These are phyloP conservation scores for Trachelus iudaicus DNA, from an alignment of 2,888 invertebrate genomes.

Conservation along the genomic window DNA sequence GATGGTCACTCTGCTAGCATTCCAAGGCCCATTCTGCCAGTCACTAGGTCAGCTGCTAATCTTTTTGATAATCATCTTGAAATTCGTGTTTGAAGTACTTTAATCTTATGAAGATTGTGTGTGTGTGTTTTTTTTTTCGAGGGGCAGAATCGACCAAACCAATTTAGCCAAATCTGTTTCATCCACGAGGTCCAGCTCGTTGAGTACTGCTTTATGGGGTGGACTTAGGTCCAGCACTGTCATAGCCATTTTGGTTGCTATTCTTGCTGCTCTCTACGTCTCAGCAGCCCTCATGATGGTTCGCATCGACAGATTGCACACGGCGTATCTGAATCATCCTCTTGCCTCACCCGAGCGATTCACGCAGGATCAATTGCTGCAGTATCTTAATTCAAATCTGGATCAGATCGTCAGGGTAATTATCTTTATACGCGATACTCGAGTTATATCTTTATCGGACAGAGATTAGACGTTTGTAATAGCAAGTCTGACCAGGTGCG, in stretches of 20 bases:
- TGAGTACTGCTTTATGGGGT: conserved; percentile 14
- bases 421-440: background rate
- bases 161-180: conserved; percentile 20
- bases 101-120: background rate
- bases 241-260: conserved; percentile 52
- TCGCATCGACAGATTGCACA: conserved; percentile 58
- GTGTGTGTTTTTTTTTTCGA: conserved; percentile 12
- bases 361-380: conserved; percentile 56
- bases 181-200: conserved; percentile 7
- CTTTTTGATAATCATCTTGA: background rate
- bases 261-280: conserved; percentile 56
- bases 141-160: conserved; percentile 41
- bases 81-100: background rate
- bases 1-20: conserved; percentile 41
- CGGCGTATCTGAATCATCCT: conserved; percentile 59
- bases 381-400: conserved; percentile 77
- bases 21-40: conserved; percentile 44
- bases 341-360: conserved; percentile 58
- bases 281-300: conserved; percentile 62
- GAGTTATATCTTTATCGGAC: background rate
- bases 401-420: conserved; percentile 83
- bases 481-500: background rate
- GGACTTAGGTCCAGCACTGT: conserved; percentile 48
- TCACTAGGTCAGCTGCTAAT: conserved; percentile 24
- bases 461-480: conserved; percentile 20